Evolutionary conservation across 2,113 vertebrate species (phyloP), one percentile per base, ranked within the genome.

Genomic region (Pampusana beccarii): DNA sequence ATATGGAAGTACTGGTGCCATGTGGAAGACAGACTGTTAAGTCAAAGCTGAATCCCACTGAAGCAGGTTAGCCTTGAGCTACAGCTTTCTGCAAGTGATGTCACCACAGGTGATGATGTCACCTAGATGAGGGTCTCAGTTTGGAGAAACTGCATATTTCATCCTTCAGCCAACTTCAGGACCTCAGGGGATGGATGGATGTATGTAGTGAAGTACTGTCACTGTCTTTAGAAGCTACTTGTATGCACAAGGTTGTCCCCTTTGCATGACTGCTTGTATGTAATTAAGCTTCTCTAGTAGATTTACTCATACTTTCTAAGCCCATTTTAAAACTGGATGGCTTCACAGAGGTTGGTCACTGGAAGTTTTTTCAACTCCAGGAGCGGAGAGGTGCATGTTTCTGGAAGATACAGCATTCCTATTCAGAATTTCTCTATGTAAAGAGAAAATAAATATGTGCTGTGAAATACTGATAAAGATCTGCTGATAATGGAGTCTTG

Each of bases 321-420:
- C 6, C 4, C 7, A 5, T 2, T 44, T 80, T 73, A 60, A 46
- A 80, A 36, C 11, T 65, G 73, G 17, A 13, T 5, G 10, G 17
- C 1, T 1, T 54, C 16, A 28, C 0, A 0, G 16, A 54, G 14
- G n/a, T 90, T 81, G 19, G 61, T 85, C 3, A 1, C 7, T 46
- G 38, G 16, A 46, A 19, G 10, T 9, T 50, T 23, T 62, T 66
- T 44, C 5, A 72, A 46, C 11, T 72, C 19, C 26, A 24, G 15
- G 19, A 44, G 54, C 3, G 36, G 23, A 33, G 29, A 78, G 21
- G 25, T 2, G 1, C 7, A 0, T 61, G 24, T 62, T 69, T 86
- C 24, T 70, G 54, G 18, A 51, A 72, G 64, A 28, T 1, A 4
- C 3, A 86, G 29, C 25, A 42, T 56, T 95, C 19, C 11, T 46